phyloP scores from a whole-genome alignment of 2,797 vertebrate genomes.

The Perodicticus potto region DNA sequence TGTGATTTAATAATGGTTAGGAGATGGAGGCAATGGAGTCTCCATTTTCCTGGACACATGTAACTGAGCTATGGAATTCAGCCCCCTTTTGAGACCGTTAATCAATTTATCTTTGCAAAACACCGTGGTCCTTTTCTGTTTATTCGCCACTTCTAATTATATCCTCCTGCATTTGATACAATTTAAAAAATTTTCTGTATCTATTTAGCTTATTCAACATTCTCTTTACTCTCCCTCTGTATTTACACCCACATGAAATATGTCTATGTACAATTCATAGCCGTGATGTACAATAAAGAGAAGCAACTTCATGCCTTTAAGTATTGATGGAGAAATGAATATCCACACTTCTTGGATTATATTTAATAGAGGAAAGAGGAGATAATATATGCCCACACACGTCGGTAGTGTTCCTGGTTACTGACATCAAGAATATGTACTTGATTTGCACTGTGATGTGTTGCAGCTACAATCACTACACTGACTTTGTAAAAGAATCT shows the following conservation, averaged over 20 bases:
- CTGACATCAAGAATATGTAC: neutral
- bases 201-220: neutral
- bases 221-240: neutral
- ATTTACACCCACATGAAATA: neutral
- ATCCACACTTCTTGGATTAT: neutral
- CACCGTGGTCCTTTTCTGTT: neutral
- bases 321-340: neutral
- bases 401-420: neutral
- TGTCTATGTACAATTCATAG: neutral
- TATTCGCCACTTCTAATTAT: neutral
- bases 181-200: neutral
- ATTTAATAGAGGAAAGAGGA: neutral
- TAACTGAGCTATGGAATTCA: neutral
- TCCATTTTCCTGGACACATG: neutral
- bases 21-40: neutral
- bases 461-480: neutral
- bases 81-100: neutral
- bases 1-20: neutral
- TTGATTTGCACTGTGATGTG: neutral
- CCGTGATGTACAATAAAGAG: neutral
- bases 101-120: conserved; percentile 46
- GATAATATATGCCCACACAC: neutral
- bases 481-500: neutral
- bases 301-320: neutral
- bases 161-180: neutral